Percentiles rank a stretch among this genome's conserved stretches.
Evolutionary conservation across 2,797 vertebrate genomes (phyloP).

Genomic region (Aratinga solstitialis): DNA sequence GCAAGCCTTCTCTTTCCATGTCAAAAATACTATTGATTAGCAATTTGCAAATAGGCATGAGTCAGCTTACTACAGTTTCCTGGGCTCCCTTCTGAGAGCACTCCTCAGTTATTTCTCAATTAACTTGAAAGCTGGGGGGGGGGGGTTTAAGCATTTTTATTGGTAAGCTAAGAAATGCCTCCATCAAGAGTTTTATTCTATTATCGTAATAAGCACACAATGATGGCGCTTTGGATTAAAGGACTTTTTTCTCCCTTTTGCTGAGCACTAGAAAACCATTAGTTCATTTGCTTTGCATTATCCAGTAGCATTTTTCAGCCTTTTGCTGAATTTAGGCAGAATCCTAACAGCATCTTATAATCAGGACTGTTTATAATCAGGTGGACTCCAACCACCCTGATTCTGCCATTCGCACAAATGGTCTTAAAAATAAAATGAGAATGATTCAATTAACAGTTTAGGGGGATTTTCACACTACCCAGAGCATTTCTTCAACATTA

Average conservation of each 20-base stretch:
- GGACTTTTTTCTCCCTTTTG: not conserved
- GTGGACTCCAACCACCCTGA: not conserved
- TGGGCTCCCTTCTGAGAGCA: not conserved
- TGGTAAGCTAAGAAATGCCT: constrained; percentile 10
- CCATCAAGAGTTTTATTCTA: constrained; percentile 13
- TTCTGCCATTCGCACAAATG: constrained; percentile 1
- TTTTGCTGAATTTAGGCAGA: constrained; percentile 6
- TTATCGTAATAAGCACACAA: not conserved
- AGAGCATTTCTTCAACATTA: constrained; percentile 40
- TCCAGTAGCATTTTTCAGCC: not conserved
- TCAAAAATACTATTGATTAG: constrained; percentile 9
- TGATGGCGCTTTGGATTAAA: not conserved
- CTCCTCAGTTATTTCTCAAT: constrained; percentile 43
- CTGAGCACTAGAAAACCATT: not conserved
- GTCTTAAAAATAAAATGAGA: not conserved
- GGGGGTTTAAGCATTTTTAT: not conserved
- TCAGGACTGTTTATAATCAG: not conserved
- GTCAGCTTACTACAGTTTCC: not conserved
- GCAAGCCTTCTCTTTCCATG: not conserved
- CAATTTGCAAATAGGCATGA: not conserved
- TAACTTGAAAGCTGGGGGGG: constrained; percentile 5
- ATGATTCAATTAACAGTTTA: constrained; percentile 8
- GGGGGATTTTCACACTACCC: constrained; percentile 22
- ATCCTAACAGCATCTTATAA: not conserved
- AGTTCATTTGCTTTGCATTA: not conserved